Evolutionary conservation across 2,888 invertebrate genomes (phyloP), one percentile per base, ranked within the genome.

Genomic region (Spodoptera exigua): DNA sequence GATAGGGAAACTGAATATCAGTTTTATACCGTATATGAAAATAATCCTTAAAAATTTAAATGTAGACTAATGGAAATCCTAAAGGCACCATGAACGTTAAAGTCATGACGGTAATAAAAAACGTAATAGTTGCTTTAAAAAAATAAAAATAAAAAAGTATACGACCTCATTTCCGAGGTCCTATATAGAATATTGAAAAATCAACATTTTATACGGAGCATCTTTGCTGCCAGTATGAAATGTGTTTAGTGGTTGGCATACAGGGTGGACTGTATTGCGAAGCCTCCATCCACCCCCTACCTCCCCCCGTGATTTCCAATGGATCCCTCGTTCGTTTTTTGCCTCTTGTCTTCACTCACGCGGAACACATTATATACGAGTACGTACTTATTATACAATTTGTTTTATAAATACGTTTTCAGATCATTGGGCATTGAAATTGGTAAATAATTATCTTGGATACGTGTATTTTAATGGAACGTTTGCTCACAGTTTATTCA

Each of bases 301-400:
- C 68, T 55, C 67, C 81, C 74, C 74, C 76, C 75, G 63, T 84
- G 79, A 86, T 87, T 88, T 87, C 86, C 89, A 86, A 88, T 87
- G 82, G 83, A 84, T 84, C 80, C 77, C 75, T 74, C 74, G 61
- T 78, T 80, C 79, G 75, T 81, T 84, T 85, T 86, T 83, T 83
- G 78, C 83, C 83, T 80, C 85, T 84, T 82, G 81, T 85, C 84
- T 80, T 79, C 85, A 81, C 83, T 87, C 86, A 83, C 79, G 85
- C 79, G 84, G 78, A 89, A 86, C 84, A 81, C 80, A 82, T 87
- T 84, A 83, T 78, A 62, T 58, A 70, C 44, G 40, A 66, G 76
- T 76, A 81, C 75, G 74, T 84, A 80, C 81, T 84, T 82, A 84
- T 83, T 84, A 83, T 74, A 81, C 79, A 85, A 86, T 87, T 85